Base-by-base conservation (phyloP, 2,797 vertebrate genomes). In the Craterocephalus amniculus region DNA sequence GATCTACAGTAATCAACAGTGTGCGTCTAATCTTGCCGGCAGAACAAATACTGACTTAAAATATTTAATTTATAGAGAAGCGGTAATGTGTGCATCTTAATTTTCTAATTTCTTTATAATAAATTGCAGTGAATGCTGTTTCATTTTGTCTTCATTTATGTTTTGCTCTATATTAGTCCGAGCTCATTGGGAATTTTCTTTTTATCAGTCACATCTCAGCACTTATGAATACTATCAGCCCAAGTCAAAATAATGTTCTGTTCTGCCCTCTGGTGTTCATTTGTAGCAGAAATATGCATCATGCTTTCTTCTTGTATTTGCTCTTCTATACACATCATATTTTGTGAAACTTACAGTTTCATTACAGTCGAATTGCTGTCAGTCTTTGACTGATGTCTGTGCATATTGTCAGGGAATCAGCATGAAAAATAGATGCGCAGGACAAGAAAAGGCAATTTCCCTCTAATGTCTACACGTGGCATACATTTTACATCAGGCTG, bases 181-280 rank as follows among this genome's bases (percentile, higher is more conserved):
- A 78, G 63, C 27, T 54, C 32, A 40, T 55, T 55, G 49, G 12
- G 14, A 55, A 27, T 70, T 67, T 74, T 22, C 45, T 76, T n/a
- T 48, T 12, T 27, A 61, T 8, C 6, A 20, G 10, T 24, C 58
- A 49, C 10, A 20, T 70, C 58, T 60, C 67, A 11, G 1, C 34
- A 43, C n/a, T 36, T 67, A 0, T 48, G 7, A 62, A 9, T 11
- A 12, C 27, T 4, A 12, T 26, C 58, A 20, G 45, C 8, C 12
- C 2, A 3, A 20, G 20, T 9, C 26, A 0, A n/a, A 52, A 48
- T 7, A 32, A 36, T 49, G 0, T 63, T 16, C 79, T 63, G 2
- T 70, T 48, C 83, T 87, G 90, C 86, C 90, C 85, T 83, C 88
- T 89, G 61, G 24, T 88, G 90, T 29, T 45, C 48, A 2, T 32